Base-by-base conservation (phyloP, 2,797 vertebrate genomes). In the Anguilla pacifica region DNA sequence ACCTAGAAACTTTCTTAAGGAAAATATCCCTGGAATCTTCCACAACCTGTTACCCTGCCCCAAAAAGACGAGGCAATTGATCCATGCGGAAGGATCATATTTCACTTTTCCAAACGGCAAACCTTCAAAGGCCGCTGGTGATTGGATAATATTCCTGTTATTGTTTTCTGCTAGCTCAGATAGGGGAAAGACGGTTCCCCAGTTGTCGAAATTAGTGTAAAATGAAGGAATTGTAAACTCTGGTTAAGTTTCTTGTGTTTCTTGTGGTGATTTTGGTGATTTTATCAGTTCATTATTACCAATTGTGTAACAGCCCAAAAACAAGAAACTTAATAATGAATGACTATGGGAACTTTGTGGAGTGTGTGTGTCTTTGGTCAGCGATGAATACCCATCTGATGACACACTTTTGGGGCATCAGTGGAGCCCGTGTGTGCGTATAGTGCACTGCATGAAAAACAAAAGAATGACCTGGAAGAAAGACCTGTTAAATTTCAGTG, bases 1-100 rank as follows among this genome's bases (percentile, higher is more conserved):
- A 92, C 92, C 91, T 93, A 90, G 92, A 95, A 93, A 95, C 93
- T 95, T 95, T 95, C 95, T 95, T 91, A 95, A 92, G 94, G 92
- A 94, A 95, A 95, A 91, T 91, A 96, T 96, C 93, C 94, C 92
- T 91, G 95, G 96, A 97, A 97, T 97, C 96, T 92, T 92, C 96
- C 95, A 13, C 90, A 96, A 97, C 96, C 96, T 95, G 96, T 96
- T 97, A 70, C 94, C 92, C 85, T 84, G 51, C 90, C 90, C 87
- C 89, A 84, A 59, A 92, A 90, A 79, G 74, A 90, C 92, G 92
- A 93, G 89, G 88, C 90, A 7, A 83, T 91, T 90, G 91, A 90
- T 92, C 91, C 92, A 90, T 89, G 87, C 88, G 67, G 87, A 88
- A 90, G 91, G 91, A 92, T 96, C 93, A 87, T 67, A 86, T 95